Evolutionary conservation across 2,113 vertebrate species (phyloP).

Genomic region (Larimichthys polyactis): DNA sequence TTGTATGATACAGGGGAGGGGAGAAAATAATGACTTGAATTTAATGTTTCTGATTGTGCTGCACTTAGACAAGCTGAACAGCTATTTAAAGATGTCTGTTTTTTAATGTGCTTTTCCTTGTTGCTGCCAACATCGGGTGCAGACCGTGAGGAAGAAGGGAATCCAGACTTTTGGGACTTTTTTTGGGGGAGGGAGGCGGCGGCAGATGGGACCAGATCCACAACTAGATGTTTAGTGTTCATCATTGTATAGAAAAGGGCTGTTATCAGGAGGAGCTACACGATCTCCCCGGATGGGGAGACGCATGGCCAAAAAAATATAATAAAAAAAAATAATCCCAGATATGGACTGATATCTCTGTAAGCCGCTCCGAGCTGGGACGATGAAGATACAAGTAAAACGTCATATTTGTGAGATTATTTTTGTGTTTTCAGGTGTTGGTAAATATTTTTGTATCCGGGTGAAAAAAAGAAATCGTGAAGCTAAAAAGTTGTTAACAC

Average conservation of each 20-base stretch:
- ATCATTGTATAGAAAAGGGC: conserved; percentile 37
- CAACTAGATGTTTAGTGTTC: conserved; percentile 15
- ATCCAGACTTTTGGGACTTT: conserved; percentile 70
- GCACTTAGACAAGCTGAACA: conserved; percentile 88
- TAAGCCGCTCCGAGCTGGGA: conserved; percentile 17
- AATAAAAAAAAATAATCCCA: conserved; percentile 5
- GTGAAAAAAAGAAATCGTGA: conserved; percentile 27
- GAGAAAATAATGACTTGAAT: conserved; percentile 91
- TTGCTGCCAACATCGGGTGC: conserved; percentile 84
- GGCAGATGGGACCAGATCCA: conserved; percentile 66
- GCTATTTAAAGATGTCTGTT: conserved; percentile 89
- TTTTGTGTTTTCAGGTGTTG: conserved; percentile 64
- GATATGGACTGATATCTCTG: conserved; percentile 7
- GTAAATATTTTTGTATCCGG: conserved; percentile 57
- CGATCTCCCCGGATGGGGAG: background rate
- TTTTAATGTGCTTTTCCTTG: conserved; percentile 89
- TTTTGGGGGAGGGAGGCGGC: background rate
- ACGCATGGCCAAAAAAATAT: conserved; percentile 6
- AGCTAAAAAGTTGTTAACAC: conserved; percentile 41
- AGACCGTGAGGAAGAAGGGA: conserved; percentile 57
- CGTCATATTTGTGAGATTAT: conserved; percentile 47
- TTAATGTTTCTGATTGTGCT: conserved; percentile 87
- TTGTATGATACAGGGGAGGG: conserved; percentile 81
- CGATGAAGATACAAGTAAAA: conserved; percentile 19
- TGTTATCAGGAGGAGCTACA: background rate